phyloP scores from a whole-genome alignment of 2,113 vertebrate species.

The Semicossyphus pulcher region DNA sequence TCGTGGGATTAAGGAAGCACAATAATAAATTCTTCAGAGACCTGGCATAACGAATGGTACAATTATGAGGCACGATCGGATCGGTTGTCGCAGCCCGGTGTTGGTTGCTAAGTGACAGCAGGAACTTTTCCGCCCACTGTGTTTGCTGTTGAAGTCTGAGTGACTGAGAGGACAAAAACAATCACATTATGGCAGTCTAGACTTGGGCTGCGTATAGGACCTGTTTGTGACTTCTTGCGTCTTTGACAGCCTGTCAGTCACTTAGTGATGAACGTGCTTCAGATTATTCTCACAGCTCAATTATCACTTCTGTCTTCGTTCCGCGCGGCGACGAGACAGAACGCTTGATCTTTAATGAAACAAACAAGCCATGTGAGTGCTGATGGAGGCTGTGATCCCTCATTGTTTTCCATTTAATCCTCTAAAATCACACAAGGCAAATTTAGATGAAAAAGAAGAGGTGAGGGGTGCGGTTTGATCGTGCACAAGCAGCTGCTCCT shows the following conservation, averaged over 20 bases:
- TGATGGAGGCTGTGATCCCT: background rate
- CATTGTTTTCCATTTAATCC: conserved; percentile 34
- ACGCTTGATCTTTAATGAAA: conserved; percentile 38
- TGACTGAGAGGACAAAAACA: conserved; percentile 71
- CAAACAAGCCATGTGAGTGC: background rate
- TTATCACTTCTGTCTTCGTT: background rate
- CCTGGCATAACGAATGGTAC: conserved; percentile 71
- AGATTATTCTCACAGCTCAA: conserved; percentile 1
- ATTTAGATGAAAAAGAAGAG: conserved; percentile 17
- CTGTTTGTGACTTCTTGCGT: conserved; percentile 35
- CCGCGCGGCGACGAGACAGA: background rate
- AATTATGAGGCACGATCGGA: conserved; percentile 70
- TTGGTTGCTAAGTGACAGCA: conserved; percentile 81
- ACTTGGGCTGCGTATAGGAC: conserved; percentile 40
- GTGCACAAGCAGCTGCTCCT: background rate
- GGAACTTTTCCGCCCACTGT: conserved; percentile 78
- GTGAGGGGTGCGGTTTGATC: conserved; percentile 19
- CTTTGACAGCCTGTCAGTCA: conserved; percentile 61
- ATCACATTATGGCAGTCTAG: conserved; percentile 69
- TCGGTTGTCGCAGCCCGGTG: conserved; percentile 68
- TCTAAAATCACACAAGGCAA: conserved; percentile 16
- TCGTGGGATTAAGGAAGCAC: conserved; percentile 71
- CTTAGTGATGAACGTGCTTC: conserved; percentile 29
- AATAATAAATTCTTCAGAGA: conserved; percentile 78
- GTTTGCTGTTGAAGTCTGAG: conserved; percentile 72